A percentile compares a stretch with the other conserved stretches of the same genome.
Conservation (phyloP, 1,140 invertebrate genomes). For the Trinorchestia longiramus region DNA sequence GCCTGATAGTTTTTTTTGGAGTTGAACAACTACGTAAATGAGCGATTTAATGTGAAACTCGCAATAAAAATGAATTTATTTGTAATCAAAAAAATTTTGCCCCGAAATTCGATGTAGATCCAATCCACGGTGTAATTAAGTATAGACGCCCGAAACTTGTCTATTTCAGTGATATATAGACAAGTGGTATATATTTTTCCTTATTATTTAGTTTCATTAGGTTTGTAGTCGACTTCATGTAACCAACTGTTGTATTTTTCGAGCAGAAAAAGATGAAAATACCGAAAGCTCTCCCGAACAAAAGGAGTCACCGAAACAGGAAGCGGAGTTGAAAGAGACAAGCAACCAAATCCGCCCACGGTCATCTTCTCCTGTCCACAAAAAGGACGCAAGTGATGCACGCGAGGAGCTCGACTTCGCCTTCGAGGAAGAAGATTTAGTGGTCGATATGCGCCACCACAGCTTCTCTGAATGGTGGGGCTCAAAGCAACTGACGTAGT, state of each 20-base stretch:
- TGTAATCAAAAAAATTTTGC: too few species aligned
- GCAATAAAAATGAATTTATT: too few species aligned
- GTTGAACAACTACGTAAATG: too few species aligned
- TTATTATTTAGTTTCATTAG: too few species aligned
- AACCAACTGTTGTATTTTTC: not conserved
- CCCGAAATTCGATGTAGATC: too few species aligned
- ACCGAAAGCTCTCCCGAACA: not conserved
- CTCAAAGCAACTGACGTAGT: too few species aligned
- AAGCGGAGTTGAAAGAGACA: not conserved
- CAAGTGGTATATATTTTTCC: too few species aligned
- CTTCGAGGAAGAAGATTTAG: slow-evolving; percentile 92
- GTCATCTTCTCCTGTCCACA: not conserved
- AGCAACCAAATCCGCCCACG: not conserved
- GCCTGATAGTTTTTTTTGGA: too few species aligned
- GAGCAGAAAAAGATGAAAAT: not conserved
- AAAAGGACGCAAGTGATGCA: slow-evolving; percentile 70
- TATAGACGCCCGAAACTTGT: too few species aligned
- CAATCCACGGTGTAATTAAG: too few species aligned
- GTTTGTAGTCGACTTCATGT: not conserved
- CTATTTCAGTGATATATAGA: too few species aligned
- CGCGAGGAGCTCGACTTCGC: slow-evolving; percentile 94
- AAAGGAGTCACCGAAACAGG: not conserved
- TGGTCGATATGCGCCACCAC: slow-evolving; percentile 78
- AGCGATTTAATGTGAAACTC: too few species aligned
- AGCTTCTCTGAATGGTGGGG: slow-evolving; percentile 75